A percentile compares a stretch with the other conserved stretches of the same genome.
Conservation (phyloP, 2,113 vertebrate species). For the Cricetomys ansorgei region DNA sequence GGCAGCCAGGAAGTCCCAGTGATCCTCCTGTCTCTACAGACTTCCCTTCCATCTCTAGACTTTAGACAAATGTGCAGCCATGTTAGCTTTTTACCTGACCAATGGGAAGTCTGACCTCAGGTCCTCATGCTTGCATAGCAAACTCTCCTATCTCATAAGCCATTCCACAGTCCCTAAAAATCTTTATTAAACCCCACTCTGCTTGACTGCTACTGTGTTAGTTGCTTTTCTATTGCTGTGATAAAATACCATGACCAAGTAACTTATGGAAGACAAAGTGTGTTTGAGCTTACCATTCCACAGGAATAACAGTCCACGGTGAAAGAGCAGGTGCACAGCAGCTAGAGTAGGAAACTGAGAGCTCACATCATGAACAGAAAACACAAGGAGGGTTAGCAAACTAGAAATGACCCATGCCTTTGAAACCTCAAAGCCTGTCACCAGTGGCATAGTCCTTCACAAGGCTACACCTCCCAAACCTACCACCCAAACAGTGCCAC, state of each 20-base stretch:
- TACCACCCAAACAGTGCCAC: neutral
- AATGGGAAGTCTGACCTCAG: neutral
- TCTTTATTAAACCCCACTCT: neutral
- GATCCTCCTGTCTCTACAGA: neutral
- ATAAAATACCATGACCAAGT: neutral
- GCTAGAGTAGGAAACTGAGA: too few relatives aligned
- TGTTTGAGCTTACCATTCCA: too few relatives aligned
- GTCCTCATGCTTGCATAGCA: neutral
- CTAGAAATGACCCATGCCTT: neutral
- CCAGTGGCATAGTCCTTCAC: neutral
- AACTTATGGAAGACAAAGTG: neutral
- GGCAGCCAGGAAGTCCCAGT: neutral
- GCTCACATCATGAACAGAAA: neutral
- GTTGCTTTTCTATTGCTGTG: neutral
- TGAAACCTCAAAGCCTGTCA: neutral
- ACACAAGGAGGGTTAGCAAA: neutral
- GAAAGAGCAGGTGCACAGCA: neutral
- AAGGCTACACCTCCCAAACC: neutral
- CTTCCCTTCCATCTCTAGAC: neutral
- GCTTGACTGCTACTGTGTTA: neutral
- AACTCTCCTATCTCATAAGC: neutral
- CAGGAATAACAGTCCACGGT: too few relatives aligned
- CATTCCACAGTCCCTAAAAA: neutral
- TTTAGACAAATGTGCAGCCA: neutral
- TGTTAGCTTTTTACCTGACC: neutral